phyloP scores from a whole-genome alignment of 1,140 invertebrate genomes.

The Contarinia nasturtii region DNA sequence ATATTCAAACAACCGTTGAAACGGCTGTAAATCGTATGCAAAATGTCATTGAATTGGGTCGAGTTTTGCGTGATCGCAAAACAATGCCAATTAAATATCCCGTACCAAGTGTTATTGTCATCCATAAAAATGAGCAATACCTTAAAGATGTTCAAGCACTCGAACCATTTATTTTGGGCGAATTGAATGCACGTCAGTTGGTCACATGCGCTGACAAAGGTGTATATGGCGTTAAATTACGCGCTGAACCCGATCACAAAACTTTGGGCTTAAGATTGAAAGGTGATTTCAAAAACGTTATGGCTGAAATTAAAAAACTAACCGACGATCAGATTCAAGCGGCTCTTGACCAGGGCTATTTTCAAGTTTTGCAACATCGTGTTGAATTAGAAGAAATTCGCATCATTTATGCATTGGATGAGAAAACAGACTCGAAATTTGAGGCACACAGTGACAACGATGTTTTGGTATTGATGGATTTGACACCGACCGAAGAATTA shows the following conservation, averaged over 20 bases:
- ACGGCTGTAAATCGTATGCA: conserved; percentile 83
- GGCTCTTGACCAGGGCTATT: conserved; percentile 49
- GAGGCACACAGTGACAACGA: conserved; percentile 82
- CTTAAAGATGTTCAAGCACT: conserved; percentile 67
- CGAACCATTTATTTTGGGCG: conserved; percentile 76
- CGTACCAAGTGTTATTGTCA: conserved; percentile 84
- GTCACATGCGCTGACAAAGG: conserved; percentile 80
- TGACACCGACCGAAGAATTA: conserved; percentile 72
- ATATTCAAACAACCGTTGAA: conserved; percentile 81
- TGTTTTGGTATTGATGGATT: conserved; percentile 58
- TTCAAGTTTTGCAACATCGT: conserved; percentile 53
- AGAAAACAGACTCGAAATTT: conserved; percentile 38
- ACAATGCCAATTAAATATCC: conserved; percentile 94
- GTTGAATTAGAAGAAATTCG: conserved; percentile 66
- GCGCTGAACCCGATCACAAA: conserved; percentile 83
- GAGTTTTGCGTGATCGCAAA: conserved; percentile 80
- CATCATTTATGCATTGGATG: conserved; percentile 61
- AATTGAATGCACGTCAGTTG: conserved; percentile 84
- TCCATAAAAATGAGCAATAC: conserved; percentile 65
- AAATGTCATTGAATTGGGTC: conserved; percentile 81
- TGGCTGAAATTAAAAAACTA: conserved; percentile 60
- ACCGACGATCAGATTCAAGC: conserved; percentile 62
- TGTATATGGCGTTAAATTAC: conserved; percentile 81
- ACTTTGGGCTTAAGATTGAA: conserved; percentile 68
- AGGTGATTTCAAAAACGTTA: conserved; percentile 75